phyloP scores from a whole-genome alignment of 2,797 vertebrate species.

The Gephyroberyx darwinii region DNA sequence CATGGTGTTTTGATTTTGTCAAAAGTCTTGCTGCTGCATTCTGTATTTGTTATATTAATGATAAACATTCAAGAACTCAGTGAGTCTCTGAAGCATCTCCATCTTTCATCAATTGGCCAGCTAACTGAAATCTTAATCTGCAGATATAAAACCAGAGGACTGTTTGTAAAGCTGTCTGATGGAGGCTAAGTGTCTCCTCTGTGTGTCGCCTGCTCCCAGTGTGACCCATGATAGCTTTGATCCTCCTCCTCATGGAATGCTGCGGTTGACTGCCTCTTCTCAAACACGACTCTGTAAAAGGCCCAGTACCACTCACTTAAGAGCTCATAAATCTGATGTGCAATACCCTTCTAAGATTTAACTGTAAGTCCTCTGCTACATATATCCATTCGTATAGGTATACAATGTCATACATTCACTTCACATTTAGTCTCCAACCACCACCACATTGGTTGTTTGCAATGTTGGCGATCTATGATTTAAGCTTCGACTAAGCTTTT shows the following conservation, averaged over 20 bases:
- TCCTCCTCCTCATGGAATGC: slow-evolving; percentile 62
- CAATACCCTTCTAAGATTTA: slow-evolving; percentile 26
- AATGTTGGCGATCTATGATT: background rate
- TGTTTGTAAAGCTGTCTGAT: slow-evolving; percentile 44
- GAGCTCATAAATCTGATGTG: slow-evolving; percentile 58
- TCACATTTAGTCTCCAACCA: background rate
- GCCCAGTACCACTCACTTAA: slow-evolving; percentile 50
- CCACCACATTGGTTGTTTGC: background rate
- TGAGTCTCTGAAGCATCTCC: background rate
- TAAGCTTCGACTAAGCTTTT: background rate
- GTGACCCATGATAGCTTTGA: slow-evolving; percentile 59
- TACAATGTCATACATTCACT: too few relatives aligned
- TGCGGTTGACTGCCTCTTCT: slow-evolving; percentile 47
- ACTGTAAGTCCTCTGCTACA: background rate
- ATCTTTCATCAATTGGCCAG: background rate
- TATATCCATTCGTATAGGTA: too few relatives aligned
- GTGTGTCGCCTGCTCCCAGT: background rate
- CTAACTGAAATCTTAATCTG: background rate
- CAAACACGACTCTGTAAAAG: slow-evolving; percentile 52
- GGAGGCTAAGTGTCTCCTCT: slow-evolving; percentile 46
- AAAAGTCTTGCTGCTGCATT: too few relatives aligned
- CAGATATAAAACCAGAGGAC: background rate
- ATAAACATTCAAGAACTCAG: background rate
- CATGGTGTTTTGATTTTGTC: too few relatives aligned
- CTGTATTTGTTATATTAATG: too few relatives aligned